phyloP scores from a whole-genome alignment of 2,888 invertebrate species.

The Tipula lateralis region DNA sequence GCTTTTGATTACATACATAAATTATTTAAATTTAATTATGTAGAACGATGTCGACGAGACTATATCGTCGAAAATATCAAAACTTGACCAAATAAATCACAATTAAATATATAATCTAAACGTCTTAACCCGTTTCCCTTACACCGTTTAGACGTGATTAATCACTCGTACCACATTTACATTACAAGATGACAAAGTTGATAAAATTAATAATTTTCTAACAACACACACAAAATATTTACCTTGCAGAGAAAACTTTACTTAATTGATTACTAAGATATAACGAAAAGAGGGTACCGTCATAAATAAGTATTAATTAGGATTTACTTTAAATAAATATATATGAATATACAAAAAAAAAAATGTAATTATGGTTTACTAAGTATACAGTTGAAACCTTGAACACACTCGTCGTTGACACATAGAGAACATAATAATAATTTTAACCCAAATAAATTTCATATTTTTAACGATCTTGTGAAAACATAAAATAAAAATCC shows the following conservation, averaged over 20 bases:
- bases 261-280: background rate
- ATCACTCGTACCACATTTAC: background rate
- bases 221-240: background rate
- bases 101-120: background rate
- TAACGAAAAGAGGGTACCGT: background rate
- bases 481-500: background rate
- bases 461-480: conserved; percentile 19
- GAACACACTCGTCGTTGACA: background rate
- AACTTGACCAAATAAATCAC: background rate
- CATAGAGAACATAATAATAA: background rate
- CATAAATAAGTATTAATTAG: background rate
- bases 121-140: background rate
- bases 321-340: background rate
- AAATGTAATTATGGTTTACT: background rate
- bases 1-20: background rate
- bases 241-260: background rate
- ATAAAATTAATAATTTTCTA: conserved; percentile 19
- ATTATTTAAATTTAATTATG: background rate
- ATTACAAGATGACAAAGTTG: conserved; percentile 19
- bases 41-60: background rate
- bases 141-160: background rate
- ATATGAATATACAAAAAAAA: too few relatives aligned
- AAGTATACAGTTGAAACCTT: background rate
- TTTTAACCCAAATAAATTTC: background rate
- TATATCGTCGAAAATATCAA: background rate